Percentiles rank a stretch among this genome's conserved stretches.
Conservation (phyloP, 2,113 vertebrate species). For the Tachysurus fulvidraco region DNA sequence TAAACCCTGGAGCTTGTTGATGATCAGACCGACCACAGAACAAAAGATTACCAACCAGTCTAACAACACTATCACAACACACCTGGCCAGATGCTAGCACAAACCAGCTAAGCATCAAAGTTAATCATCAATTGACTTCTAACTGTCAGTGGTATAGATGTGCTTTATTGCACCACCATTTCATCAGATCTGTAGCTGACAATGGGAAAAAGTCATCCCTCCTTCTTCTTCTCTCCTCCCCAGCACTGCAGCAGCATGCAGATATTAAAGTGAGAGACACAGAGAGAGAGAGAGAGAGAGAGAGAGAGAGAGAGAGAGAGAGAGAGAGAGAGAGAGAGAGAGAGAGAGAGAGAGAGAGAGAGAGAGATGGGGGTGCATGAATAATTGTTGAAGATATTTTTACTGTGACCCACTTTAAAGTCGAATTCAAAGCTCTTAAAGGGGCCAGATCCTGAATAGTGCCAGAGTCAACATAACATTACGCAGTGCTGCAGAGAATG, state of each 20-base stretch:
- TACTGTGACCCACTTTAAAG: constrained; percentile 80
- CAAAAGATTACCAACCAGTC: background rate
- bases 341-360: too few species aligned
- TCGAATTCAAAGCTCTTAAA: constrained; percentile 70
- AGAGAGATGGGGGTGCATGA: constrained; percentile 70
- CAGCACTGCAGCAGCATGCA: constrained; percentile 69
- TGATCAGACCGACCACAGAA: background rate
- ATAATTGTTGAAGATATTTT: constrained; percentile 82
- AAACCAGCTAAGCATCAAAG: constrained; percentile 36
- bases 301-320: constrained; percentile 17
- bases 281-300: constrained; percentile 21
- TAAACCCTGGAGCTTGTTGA: background rate
- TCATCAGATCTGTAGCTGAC: constrained; percentile 64
- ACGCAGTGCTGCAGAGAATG: background rate
- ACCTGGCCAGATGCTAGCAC: background rate
- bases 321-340: too few species aligned
- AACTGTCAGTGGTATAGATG: constrained; percentile 39
- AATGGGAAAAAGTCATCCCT: constrained; percentile 56
- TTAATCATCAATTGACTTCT: constrained; percentile 42
- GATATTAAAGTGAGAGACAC: constrained; percentile 53
- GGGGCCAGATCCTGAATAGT: constrained; percentile 62
- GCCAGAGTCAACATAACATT: constrained; percentile 40
- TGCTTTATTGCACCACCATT: constrained; percentile 61
- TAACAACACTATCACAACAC: background rate
- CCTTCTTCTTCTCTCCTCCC: constrained; percentile 58